Conservation (phyloP, 2,113 vertebrate genomes). For the Thinocorus orbignyianus region DNA sequence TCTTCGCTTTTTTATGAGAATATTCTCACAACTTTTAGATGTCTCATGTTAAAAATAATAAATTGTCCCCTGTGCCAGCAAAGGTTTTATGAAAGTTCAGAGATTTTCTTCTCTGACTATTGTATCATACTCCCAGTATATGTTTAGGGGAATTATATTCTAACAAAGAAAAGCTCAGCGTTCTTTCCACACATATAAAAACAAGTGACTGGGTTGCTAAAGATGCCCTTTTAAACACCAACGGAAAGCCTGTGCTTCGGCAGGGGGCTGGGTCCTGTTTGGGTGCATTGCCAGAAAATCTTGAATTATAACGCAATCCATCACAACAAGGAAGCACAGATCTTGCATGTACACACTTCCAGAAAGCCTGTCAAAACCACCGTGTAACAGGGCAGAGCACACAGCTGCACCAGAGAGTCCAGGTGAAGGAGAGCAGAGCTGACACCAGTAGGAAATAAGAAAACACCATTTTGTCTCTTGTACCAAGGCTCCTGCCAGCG, state of each 20-base stretch:
- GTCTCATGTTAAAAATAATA: background rate
- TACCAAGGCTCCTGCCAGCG: background rate
- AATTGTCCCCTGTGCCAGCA: background rate
- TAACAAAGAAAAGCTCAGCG: background rate
- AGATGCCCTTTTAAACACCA: background rate
- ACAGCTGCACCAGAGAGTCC: fast-evolving
- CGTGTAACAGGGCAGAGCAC: fast-evolving
- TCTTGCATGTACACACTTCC: background rate
- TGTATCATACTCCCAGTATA: background rate
- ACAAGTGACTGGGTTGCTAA: background rate
- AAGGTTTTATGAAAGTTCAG: background rate
- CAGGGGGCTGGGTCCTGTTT: fast-evolving
- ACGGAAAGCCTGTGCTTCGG: background rate
- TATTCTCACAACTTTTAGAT: background rate
- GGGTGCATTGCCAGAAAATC: background rate
- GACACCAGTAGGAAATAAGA: background rate
- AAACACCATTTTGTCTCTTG: background rate
- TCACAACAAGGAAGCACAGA: background rate
- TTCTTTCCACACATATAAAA: background rate
- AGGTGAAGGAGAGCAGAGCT: background rate
- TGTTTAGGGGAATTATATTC: background rate
- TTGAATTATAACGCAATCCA: fast-evolving
- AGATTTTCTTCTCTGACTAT: background rate
- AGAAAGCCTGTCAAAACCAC: background rate
- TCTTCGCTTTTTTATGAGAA: background rate